Conservation (phyloP, 2,113 vertebrate species). For the Echinops telfairi region DNA sequence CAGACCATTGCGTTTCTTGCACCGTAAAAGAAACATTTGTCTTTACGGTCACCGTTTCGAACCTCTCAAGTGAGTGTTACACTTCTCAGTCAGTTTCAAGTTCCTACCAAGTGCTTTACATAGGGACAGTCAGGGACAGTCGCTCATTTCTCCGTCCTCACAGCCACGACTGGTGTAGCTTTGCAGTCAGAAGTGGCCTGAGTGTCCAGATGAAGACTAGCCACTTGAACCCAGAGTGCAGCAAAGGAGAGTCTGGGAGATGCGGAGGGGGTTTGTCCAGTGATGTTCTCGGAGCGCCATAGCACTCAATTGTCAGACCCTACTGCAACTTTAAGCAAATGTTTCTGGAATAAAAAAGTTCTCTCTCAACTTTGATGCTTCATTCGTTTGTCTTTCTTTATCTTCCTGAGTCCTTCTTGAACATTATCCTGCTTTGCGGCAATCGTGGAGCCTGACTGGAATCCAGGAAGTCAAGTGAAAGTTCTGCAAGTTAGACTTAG, state of each 20-base stretch:
- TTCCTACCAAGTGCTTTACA: background rate
- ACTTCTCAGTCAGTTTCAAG: background rate
- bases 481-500: constrained; percentile 37
- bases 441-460: background rate
- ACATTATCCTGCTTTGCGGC: background rate
- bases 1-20: constrained; percentile 17
- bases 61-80: background rate
- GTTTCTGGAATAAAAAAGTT: constrained; percentile 67
- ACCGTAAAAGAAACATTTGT: background rate
- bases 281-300: background rate
- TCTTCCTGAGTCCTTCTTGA: constrained; percentile 8
- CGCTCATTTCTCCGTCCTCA: background rate
- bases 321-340: constrained; percentile 30
- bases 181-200: no score
- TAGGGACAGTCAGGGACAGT: background rate
- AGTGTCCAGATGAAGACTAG: no score
- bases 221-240: no score
- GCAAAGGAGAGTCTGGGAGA: no score
- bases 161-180: background rate
- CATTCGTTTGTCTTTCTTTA: background rate
- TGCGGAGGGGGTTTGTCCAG: no score
- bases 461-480: constrained; percentile 41
- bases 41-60: background rate
- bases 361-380: background rate
- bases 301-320: background rate